Percentiles rank a stretch among this genome's conserved stretches.
phyloP scores from a whole-genome alignment of 1,140 invertebrate species.

The Drosophila gunungcola region DNA sequence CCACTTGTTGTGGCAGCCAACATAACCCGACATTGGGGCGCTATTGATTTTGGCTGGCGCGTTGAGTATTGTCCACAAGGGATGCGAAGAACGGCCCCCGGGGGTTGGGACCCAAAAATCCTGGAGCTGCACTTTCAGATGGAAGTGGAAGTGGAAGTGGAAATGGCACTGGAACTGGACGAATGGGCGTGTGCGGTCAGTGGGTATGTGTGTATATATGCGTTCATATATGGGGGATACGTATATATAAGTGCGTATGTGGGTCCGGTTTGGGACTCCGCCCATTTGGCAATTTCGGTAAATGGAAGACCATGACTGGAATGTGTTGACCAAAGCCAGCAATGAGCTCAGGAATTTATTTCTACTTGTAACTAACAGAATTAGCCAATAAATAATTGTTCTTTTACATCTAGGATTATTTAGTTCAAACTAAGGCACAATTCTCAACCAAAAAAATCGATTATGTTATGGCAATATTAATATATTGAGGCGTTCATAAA shows the following conservation, averaged over 20 bases:
- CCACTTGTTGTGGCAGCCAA: slow-evolving; percentile 12
- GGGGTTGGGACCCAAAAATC: slow-evolving; percentile 8
- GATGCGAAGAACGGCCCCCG: slow-evolving; percentile 13
- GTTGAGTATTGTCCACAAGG: slow-evolving; percentile 24
- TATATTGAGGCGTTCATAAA: no score
- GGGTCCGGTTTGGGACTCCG: slow-evolving; percentile 10
- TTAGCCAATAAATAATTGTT: no score
- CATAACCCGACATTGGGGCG: slow-evolving; percentile 59
- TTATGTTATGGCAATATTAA: no score
- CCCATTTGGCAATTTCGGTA: slow-evolving; percentile 2
- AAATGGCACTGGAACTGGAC: slow-evolving; percentile 12
- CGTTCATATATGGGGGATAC: background rate
- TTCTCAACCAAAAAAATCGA: no score
- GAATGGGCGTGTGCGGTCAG: slow-evolving; percentile 19
- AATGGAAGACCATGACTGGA: slow-evolving; percentile 1
- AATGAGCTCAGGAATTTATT: background rate
- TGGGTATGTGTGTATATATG: slow-evolving; percentile 9
- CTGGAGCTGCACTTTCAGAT: slow-evolving; percentile 1
- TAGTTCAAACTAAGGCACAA: no score
- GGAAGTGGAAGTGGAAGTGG: background rate
- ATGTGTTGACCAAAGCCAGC: background rate
- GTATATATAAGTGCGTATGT: background rate
- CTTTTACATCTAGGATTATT: no score
- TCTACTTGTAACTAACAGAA: no score
- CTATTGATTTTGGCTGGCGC: slow-evolving; percentile 69